These are phyloP conservation scores for Oscheius sp. DNA, from an alignment of 2,888 invertebrate genomes.

Conservation along the genomic window DNA sequence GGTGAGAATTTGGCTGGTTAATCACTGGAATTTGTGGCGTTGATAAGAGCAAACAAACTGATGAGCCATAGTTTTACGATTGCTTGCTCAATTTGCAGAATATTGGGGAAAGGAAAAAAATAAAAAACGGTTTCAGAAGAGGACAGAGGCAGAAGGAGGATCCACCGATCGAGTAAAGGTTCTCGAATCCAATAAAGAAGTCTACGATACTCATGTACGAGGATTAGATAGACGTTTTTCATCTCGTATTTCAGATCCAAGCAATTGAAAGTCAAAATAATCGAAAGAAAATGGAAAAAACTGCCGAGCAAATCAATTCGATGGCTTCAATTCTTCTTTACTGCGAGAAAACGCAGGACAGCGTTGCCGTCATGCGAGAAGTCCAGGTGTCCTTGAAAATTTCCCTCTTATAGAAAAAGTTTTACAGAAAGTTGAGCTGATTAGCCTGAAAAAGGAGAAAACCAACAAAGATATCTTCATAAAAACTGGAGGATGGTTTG, in stretches of 20 bases:
- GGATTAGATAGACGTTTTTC: too few relatives aligned
- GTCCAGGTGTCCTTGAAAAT: background rate
- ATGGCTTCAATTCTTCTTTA: background rate
- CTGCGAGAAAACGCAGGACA: background rate
- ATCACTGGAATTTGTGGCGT: too few relatives aligned
- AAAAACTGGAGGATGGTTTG: too few relatives aligned
- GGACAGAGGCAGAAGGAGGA: background rate
- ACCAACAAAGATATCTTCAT: too few relatives aligned
- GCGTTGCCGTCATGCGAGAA: background rate
- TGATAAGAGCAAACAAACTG: too few relatives aligned
- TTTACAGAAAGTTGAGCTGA: conserved; percentile 6
- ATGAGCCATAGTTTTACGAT: too few relatives aligned
- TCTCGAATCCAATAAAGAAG: background rate
- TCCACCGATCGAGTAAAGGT: background rate
- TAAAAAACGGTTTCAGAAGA: too few relatives aligned
- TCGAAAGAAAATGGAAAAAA: background rate
- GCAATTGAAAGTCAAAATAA: background rate
- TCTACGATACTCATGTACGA: conserved; percentile 8
- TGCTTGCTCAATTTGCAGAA: too few relatives aligned
- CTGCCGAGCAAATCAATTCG: background rate
- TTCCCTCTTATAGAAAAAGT: background rate
- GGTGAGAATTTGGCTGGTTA: too few relatives aligned
- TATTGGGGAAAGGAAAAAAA: too few relatives aligned
- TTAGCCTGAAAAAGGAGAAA: background rate
- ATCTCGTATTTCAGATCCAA: conserved; percentile 15